Conservation (phyloP, 2,797 vertebrate genomes). For the Anabacerthia variegaticeps region DNA sequence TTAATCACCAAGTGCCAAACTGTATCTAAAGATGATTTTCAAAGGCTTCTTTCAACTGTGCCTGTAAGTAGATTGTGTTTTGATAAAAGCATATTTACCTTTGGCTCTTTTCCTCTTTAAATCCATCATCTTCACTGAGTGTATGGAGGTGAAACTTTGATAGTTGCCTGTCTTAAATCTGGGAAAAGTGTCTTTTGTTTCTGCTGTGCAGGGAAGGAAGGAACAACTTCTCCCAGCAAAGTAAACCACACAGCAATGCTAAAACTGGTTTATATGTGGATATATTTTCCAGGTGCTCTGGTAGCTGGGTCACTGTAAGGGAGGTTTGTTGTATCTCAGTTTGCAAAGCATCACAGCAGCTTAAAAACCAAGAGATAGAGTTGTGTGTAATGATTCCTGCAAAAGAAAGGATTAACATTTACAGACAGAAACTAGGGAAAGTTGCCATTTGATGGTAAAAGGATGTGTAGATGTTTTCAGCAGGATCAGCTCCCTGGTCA, state of each 20-base stretch:
- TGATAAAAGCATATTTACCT: background rate
- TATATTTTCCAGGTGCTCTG: background rate
- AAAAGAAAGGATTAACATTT: background rate
- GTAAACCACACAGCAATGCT: background rate
- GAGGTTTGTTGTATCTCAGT: background rate
- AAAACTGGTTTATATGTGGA: background rate
- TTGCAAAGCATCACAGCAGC: background rate
- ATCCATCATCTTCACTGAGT: background rate
- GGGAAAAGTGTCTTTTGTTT: background rate
- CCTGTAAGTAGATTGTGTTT: constrained; percentile 86
- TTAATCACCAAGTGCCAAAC: constrained; percentile 99
- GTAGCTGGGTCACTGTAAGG: background rate
- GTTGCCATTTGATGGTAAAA: background rate
- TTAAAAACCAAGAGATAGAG: background rate
- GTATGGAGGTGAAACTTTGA: background rate
- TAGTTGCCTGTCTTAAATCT: background rate
- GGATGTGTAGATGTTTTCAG: background rate
- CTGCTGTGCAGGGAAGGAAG: background rate
- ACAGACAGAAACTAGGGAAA: background rate
- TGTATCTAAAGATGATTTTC: constrained; percentile 95
- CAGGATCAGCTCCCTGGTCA: background rate
- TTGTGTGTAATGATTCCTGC: background rate
- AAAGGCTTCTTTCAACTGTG: constrained; percentile 97
- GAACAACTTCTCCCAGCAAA: background rate
- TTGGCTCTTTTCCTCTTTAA: background rate